Base-by-base conservation (phyloP, 2,888 invertebrate genomes). In the Diaperis boleti region DNA sequence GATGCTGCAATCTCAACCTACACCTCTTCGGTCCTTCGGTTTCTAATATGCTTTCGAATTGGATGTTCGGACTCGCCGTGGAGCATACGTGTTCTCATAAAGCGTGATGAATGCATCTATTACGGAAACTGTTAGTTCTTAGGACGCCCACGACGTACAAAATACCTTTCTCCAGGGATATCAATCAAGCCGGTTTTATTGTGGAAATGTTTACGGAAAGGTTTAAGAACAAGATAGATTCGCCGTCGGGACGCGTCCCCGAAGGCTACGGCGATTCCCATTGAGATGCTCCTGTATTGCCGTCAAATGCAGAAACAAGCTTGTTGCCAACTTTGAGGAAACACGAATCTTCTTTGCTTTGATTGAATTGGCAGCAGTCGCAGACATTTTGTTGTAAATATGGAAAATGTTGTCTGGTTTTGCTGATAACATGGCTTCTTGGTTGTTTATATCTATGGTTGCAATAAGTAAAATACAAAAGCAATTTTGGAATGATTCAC, bases 111-210 rank as follows among this genome's bases (percentile, higher is more conserved):
- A 56, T 56, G 56, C 66, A 64, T 68, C 64, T 68, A 68, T 70
- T 67, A 65, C 41, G 22, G 49, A 45, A 61, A 56, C 42, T 39
- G 50, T 37, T 52, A 20, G 37, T 13, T 15, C 33, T 35, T 31
- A 26, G 50, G 29, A 50, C 64, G 59, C 64, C 67, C 57, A 67
- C 67, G 59, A 33, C 35, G 37, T 37, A 66, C 59, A 64, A 64
- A 67, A 67, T 65, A 67, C 61, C 65, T 67, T 65, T 65, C 65
- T 59, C 65, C 45, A 47, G 52, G 41, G 47, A 60, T 59, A 66
- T 66, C 64, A 65, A 62, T 67, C 67, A 65, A 57, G 50, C 31
- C 17, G 55, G 44, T 57, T 65, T 61, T 60, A 44, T 62, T 64
- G 59, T 47, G 49, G 52, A 50, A 33, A 42, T 60, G 52, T 60